phyloP scores from a whole-genome alignment of 1,140 invertebrate genomes.

The Drosophila nigrodunni region DNA sequence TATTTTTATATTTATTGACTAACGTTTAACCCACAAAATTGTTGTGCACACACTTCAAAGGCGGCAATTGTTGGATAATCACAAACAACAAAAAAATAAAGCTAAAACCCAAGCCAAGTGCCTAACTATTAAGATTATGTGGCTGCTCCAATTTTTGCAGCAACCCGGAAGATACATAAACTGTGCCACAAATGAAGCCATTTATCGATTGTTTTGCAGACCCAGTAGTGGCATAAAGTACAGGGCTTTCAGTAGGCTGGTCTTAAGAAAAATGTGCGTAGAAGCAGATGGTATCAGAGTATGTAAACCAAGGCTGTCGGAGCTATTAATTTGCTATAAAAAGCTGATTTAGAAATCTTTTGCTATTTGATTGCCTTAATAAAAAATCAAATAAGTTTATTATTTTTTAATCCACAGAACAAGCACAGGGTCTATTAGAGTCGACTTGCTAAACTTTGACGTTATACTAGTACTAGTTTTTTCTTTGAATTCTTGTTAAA shows the following conservation, averaged over 20 bases:
- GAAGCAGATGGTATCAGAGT: too few relatives aligned
- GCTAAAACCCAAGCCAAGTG: background rate
- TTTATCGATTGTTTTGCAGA: conserved; percentile 14
- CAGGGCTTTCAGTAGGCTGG: too few relatives aligned
- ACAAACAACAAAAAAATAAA: background rate
- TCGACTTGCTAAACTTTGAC: too few relatives aligned
- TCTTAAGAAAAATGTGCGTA: too few relatives aligned
- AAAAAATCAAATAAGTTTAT: too few relatives aligned
- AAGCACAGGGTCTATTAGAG: too few relatives aligned
- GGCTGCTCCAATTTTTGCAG: conserved; percentile 52
- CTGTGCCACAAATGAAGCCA: conserved; percentile 34
- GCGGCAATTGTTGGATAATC: conserved; percentile 23
- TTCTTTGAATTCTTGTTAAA: conserved; percentile 31
- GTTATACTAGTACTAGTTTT: background rate
- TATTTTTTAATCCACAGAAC: too few relatives aligned
- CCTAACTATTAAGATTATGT: conserved; percentile 49
- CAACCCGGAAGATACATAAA: conserved; percentile 67
- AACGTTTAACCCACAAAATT: conserved; percentile 52
- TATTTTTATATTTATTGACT: background rate
- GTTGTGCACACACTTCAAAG: conserved; percentile 48
- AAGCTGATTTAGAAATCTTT: too few relatives aligned
- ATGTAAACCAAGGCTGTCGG: too few relatives aligned
- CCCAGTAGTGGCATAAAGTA: too few relatives aligned
- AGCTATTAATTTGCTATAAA: too few relatives aligned
- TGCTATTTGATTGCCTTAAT: too few relatives aligned